phyloP scores from a whole-genome alignment of 1,140 invertebrate species.

The Musca domestica region DNA sequence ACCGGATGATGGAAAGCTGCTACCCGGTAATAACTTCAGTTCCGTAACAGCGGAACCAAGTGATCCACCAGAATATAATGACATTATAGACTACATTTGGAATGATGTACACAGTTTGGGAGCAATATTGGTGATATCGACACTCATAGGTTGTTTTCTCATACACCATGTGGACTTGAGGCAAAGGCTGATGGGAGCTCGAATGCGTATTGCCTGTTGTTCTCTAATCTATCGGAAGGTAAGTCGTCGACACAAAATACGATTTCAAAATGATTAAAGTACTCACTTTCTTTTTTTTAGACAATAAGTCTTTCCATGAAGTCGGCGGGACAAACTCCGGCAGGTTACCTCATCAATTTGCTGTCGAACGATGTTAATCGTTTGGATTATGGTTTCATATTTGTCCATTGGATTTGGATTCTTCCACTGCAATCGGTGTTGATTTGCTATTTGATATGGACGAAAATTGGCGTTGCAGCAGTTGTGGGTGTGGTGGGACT shows the following conservation, averaged over 20 bases:
- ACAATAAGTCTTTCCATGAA: slow-evolving; percentile 63
- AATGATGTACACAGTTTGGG: slow-evolving; percentile 41
- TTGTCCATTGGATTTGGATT: slow-evolving; percentile 66
- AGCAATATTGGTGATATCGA: slow-evolving; percentile 39
- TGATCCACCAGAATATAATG: too few species aligned
- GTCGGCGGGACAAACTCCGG: slow-evolving; percentile 68
- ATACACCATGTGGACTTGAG: slow-evolving; percentile 52
- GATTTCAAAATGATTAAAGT: slow-evolving; percentile 3
- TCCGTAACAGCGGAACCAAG: too few species aligned
- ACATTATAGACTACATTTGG: slow-evolving; percentile 28
- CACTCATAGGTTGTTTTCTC: slow-evolving; percentile 46
- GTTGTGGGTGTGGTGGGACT: slow-evolving; percentile 68
- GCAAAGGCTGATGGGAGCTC: slow-evolving; percentile 47
- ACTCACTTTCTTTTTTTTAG: slow-evolving; percentile 41
- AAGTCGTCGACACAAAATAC: background rate
- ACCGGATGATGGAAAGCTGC: too few species aligned
- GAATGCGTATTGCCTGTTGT: slow-evolving; percentile 61
- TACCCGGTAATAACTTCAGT: too few species aligned
- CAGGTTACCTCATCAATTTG: slow-evolving; percentile 81
- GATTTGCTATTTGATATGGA: slow-evolving; percentile 68
- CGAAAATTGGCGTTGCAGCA: slow-evolving; percentile 64
- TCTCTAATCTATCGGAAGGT: slow-evolving; percentile 63
- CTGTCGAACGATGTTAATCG: slow-evolving; percentile 77
- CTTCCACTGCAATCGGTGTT: slow-evolving; percentile 66
- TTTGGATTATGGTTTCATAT: slow-evolving; percentile 63